Conservation (phyloP, 2,113 vertebrate genomes). For the Reinhardtius hippoglossoides region DNA sequence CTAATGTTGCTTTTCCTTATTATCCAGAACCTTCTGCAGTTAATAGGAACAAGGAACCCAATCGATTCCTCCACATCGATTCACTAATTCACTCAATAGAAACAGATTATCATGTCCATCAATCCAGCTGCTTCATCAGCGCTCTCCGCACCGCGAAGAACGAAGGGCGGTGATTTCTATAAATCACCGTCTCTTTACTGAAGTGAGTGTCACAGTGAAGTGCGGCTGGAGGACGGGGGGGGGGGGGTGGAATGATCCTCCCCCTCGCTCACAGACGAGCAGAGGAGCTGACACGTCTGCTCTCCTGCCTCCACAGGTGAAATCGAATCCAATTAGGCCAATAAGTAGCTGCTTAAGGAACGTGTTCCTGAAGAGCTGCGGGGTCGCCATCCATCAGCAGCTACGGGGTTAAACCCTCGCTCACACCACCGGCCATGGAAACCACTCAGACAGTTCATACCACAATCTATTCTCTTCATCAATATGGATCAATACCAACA, state of each 20-base stretch:
- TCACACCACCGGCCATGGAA: neutral
- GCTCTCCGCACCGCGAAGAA: too few species aligned
- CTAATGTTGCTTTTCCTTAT: neutral
- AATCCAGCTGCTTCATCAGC: neutral
- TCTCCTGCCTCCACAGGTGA: slow-evolving; percentile 44
- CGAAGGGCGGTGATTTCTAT: neutral
- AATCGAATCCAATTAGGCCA: slow-evolving; percentile 73
- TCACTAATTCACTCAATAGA: slow-evolving; percentile 35
- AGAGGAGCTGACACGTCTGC: slow-evolving; percentile 28
- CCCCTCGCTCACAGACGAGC: slow-evolving; percentile 11
- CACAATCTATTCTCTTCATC: neutral
- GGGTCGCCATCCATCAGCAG: slow-evolving; percentile 51
- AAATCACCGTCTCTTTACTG: neutral
- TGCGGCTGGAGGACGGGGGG: neutral
- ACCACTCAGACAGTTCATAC: slow-evolving; percentile 8
- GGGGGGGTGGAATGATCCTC: slow-evolving; percentile 18
- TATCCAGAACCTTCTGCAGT: slow-evolving; percentile 9
- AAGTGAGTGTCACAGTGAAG: neutral
- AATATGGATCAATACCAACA: neutral
- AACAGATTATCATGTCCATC: slow-evolving; percentile 34
- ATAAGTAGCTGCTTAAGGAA: slow-evolving; percentile 74
- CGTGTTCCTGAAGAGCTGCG: slow-evolving; percentile 43
- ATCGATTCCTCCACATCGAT: neutral
- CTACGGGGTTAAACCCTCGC: slow-evolving; percentile 54
- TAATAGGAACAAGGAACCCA: neutral